Evolutionary conservation across 2,113 vertebrate genomes (phyloP).

Genomic region (Chunga burmeisteri): DNA sequence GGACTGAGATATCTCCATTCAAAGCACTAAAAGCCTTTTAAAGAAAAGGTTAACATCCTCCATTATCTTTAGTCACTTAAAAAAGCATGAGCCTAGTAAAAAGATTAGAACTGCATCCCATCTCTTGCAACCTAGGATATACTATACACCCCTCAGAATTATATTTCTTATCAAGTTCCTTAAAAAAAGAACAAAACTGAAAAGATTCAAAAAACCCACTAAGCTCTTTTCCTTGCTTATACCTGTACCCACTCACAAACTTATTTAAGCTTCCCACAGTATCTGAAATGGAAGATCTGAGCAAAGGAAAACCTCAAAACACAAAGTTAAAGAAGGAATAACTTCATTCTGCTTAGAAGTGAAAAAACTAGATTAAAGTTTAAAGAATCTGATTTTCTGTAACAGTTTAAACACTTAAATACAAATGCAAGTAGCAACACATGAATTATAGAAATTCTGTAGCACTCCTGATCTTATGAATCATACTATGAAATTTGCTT

Average conservation of each 20-base stretch:
- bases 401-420: conserved; percentile 47
- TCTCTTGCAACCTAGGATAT: neutral
- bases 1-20: neutral
- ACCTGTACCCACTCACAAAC: conserved; percentile 2
- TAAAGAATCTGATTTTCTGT: conserved; percentile 15
- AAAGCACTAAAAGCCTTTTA: neutral
- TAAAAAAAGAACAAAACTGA: neutral
- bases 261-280: neutral
- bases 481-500: neutral
- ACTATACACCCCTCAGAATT: neutral
- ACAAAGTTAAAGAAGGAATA: neutral
- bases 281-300: conserved; percentile 19
- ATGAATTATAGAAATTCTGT: neutral
- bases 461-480: neutral
- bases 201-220: neutral
- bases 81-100: neutral
- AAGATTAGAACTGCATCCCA: neutral
- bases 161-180: neutral
- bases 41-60: neutral
- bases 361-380: neutral
- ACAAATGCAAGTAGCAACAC: neutral
- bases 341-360: neutral
- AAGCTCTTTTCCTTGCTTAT: neutral
- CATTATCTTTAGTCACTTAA: neutral
- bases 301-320: conserved; percentile 32